Base-by-base conservation (phyloP, 2,113 vertebrate genomes). In the Chunga burmeisteri region DNA sequence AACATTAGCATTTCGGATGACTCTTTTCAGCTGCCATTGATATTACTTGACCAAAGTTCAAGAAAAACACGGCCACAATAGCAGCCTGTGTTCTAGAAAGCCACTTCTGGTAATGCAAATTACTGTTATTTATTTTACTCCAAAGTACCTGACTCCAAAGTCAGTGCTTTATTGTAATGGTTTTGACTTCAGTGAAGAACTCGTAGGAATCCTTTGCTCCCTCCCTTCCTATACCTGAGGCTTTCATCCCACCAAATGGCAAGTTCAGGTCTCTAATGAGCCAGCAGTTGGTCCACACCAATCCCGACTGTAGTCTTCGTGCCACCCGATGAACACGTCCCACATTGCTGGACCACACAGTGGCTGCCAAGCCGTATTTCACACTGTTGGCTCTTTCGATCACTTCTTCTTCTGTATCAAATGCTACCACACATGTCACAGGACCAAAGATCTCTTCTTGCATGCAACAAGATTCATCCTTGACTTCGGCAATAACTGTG, bases 271-370 rank as follows among this genome's bases (percentile, higher is more conserved):
- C 99, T 74, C 99, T 98, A 94, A 99, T 95, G 67, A 99, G 98
- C 99, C 99, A 99, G 97, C 99, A 99, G 97, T 99, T 99, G 97
- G 98, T 99, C 99, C 99, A 99, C 81, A 99, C 99, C 96, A 99
- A 70, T 2, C 99, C 99, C 1, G 99, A 97, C 92, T 99, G 99
- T 13, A 99, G 90, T 71, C 75, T 98, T 97, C 91, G 98, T 42
- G 99, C 99, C 89, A 99, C 97, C 2, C 99, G 96, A 96, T 99
- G 99, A 58, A 99, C 81, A 1, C 98, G 98, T 7, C 98, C 99
- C 89, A 99, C 98, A 0, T 99, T 98, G 50, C 95, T 53, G 30
- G 99, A 99, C 99, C 99, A 99, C 56, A 99, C 98, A 0, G 98
- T 98, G 46, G 99, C 99, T 22, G 98, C 98, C 92, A 99, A 97